A percentile compares a stretch with the other conserved stretches of the same genome.
phyloP scores from a whole-genome alignment of 1,140 invertebrate genomes.

The Aporrectodea caliginosa region DNA sequence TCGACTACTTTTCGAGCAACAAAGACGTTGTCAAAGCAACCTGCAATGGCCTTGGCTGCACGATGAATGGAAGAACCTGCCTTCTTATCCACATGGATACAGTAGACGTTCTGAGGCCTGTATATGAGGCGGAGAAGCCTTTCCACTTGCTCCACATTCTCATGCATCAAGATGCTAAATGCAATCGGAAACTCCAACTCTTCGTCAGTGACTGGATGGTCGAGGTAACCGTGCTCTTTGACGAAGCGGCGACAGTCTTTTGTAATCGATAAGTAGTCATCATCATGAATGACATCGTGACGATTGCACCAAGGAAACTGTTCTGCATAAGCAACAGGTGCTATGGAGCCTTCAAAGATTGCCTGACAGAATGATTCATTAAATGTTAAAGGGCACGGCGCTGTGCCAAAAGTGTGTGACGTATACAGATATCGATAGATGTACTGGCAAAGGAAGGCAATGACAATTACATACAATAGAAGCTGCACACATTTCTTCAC shows the following conservation, averaged over 20 bases:
- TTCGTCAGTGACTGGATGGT: constrained; percentile 7
- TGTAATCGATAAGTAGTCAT: not conserved
- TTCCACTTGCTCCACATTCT: constrained; percentile 34
- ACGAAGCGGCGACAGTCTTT: not conserved
- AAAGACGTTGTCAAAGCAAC: constrained; percentile 32
- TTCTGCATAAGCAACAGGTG: not conserved
- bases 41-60: constrained; percentile 1
- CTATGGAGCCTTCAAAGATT: not conserved
- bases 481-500: not conserved
- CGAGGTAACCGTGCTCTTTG: not conserved
- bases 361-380: not conserved
- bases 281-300: not conserved
- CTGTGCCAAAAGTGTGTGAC: not conserved
- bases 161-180: constrained; percentile 33
- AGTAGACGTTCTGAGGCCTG: constrained; percentile 35
- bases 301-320: not conserved
- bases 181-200: constrained; percentile 31
- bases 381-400: not conserved
- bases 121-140: constrained; percentile 33
- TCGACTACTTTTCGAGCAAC: not conserved
- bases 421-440: not conserved
- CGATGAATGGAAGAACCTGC: constrained; percentile 21
- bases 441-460: not conserved
- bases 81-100: constrained; percentile 36
- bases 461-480: not conserved